Evolutionary conservation across 2,888 invertebrate genomes (phyloP), one percentile per base, ranked within the genome.

Genomic region (Vanessa cardui): DNA sequence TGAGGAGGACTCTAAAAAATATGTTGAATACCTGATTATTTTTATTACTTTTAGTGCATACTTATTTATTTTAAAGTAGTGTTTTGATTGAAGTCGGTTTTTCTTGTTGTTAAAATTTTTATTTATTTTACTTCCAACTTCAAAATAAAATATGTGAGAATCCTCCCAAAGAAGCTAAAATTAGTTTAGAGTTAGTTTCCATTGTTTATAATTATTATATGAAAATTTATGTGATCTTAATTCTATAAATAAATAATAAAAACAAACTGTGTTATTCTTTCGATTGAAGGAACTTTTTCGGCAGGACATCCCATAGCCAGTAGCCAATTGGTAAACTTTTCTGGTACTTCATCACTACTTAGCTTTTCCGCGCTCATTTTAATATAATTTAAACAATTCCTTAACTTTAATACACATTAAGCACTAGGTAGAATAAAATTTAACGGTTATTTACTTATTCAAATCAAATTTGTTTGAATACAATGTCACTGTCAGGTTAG

Each of bases 241-340:
- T 47, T 26, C 12, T 0, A 18, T 45, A 56, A 46, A 62, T 15
- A 33, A 62, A 7, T 33, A 16, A 15, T 39, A 52, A 62, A 66
- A 59, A 81, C 88, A 76, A 78, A 91, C 91, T 87, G 84, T 1
- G 81, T 71, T 52, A 89, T 77, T 84, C 88, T 89, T 2, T 92
- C 90, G 18, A 80, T 69, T 12, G 85, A 78, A 33, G 90, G 90
- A 63, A 91, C 87, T 74, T 84, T 86, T 64, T 90, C 87, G 5
- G 84, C 77, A 0, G 90, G 88, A 73, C 90, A 92, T 62, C 92
- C 92, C 88, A 92, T 90, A 1, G 79, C 74, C 33, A 92, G 74
- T 3, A 92, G 79, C 92, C 92, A 92, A 78, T 90, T 87, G 1
- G 80, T 69, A 72, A 92, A 90, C 68, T 86, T 90, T 50, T 78